Conservation (phyloP, 2,797 vertebrate genomes). For the Argentina silus region DNA sequence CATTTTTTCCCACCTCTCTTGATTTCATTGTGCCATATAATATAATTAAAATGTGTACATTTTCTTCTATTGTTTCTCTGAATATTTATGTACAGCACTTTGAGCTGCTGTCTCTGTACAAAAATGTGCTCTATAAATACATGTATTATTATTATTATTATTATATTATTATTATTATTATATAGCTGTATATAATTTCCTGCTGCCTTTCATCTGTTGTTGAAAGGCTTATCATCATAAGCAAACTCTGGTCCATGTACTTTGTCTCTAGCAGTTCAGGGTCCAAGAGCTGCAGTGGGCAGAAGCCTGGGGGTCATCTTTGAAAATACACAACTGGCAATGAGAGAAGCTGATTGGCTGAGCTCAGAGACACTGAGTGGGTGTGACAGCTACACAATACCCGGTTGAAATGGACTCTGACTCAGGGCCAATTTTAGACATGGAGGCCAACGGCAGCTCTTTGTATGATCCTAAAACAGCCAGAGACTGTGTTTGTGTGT, state of each 20-base stretch:
- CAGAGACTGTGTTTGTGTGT: too few relatives aligned
- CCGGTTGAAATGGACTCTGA: constrained; percentile 42
- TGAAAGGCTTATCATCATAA: constrained; percentile 31
- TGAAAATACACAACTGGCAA: not conserved
- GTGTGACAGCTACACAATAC: constrained; percentile 43
- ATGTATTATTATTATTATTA: too few relatives aligned
- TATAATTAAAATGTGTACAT: too few relatives aligned
- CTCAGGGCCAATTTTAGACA: constrained; percentile 13
- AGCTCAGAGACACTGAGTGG: not conserved
- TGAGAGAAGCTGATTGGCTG: constrained; percentile 17
- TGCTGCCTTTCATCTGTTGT: not conserved
- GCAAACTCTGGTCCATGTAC: constrained; percentile 6
- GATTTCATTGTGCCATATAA: too few relatives aligned
- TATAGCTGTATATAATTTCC: too few relatives aligned
- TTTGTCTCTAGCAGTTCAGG: constrained; percentile 9
- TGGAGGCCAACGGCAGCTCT: not conserved
- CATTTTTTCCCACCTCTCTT: too few relatives aligned
- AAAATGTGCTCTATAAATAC: too few relatives aligned
- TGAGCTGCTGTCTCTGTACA: too few relatives aligned
- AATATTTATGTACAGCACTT: too few relatives aligned
- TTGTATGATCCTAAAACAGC: too few relatives aligned
- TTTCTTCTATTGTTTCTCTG: too few relatives aligned
- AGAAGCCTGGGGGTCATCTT: constrained; percentile 11
- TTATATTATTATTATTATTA: too few relatives aligned
- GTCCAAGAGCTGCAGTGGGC: not conserved